Percentiles rank a stretch among this genome's conserved stretches.
Conservation (phyloP, 1,140 invertebrate species). For the Drosophila truncata region DNA sequence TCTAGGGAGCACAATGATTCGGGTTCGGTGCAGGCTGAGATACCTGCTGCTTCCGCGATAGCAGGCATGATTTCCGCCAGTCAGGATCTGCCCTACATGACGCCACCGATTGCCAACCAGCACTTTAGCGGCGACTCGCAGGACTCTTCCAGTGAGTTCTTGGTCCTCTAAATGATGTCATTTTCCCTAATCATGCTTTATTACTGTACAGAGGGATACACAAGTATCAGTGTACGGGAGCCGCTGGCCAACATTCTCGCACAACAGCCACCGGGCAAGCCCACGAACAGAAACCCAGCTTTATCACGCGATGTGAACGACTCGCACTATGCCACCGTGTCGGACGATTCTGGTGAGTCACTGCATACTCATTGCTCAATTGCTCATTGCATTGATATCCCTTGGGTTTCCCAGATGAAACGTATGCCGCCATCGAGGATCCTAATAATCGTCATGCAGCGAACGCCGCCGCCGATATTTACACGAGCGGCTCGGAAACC, state of each 20-base stretch:
- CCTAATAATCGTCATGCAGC: conserved; percentile 88
- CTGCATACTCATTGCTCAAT: neutral
- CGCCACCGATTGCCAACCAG: conserved; percentile 89
- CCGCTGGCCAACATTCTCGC: conserved; percentile 92
- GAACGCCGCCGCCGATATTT: conserved; percentile 85
- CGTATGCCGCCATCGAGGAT: conserved; percentile 95
- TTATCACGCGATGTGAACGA: conserved; percentile 85
- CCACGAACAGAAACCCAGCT: conserved; percentile 85
- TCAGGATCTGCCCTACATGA: conserved; percentile 95
- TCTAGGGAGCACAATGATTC: conserved; percentile 63
- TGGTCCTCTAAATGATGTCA: neutral
- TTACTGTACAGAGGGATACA: conserved; percentile 91
- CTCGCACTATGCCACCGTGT: conserved; percentile 93
- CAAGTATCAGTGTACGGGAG: conserved; percentile 95
- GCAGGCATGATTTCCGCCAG: conserved; percentile 93
- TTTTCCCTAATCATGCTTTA: neutral
- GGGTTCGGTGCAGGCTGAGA: conserved; percentile 85
- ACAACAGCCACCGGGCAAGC: conserved; percentile 85
- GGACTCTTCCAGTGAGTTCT: conserved; percentile 91
- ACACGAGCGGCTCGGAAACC: conserved; percentile 93
- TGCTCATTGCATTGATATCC: neutral
- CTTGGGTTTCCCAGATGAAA: conserved; percentile 89
- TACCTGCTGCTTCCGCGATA: conserved; percentile 93
- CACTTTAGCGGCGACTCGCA: conserved; percentile 94
- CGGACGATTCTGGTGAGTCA: conserved; percentile 91